A percentile compares a stretch with the other conserved stretches of the same genome.
Evolutionary conservation across 1,140 invertebrate species (phyloP).

Genomic region (Drosophila dunni): DNA sequence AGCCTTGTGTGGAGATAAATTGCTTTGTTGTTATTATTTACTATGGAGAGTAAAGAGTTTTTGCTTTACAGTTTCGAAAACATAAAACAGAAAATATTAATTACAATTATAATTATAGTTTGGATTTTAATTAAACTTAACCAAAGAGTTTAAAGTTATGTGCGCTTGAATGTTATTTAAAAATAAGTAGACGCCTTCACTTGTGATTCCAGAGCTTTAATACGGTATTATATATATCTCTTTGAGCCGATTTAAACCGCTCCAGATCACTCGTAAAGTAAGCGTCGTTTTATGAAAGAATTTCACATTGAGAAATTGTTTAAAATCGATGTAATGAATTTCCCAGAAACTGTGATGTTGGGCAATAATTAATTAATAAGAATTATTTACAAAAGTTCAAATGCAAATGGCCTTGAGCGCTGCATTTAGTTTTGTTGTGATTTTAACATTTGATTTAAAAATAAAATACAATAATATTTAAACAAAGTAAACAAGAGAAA

Average conservation of each 20-base stretch:
- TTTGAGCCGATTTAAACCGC: not conserved
- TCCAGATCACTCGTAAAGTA: slow-evolving; percentile 50
- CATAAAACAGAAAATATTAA: slow-evolving; percentile 44
- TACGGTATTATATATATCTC: not conserved
- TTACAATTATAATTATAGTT: slow-evolving; percentile 42
- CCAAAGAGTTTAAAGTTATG: slow-evolving; percentile 44
- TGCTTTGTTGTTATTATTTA: slow-evolving; percentile 67
- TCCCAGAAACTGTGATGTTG: slow-evolving; percentile 29
- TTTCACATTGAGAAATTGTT: slow-evolving; percentile 43
- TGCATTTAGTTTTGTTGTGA: slow-evolving; percentile 13
- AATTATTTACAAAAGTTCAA: slow-evolving; percentile 64
- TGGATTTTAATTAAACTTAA: slow-evolving; percentile 29
- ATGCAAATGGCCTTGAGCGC: slow-evolving; percentile 57
- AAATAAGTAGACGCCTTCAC: slow-evolving; percentile 42
- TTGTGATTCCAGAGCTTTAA: slow-evolving; percentile 40
- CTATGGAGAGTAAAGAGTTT: slow-evolving; percentile 76
- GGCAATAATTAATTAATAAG: slow-evolving; percentile 29
- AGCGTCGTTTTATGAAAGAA: slow-evolving; percentile 43
- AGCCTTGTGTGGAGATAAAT: slow-evolving; percentile 77
- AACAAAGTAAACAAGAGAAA: slow-evolving; percentile 45
- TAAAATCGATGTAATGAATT: slow-evolving; percentile 28
- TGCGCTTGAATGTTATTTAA: slow-evolving; percentile 51
- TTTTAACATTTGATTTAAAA: not conserved
- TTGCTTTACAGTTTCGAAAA: slow-evolving; percentile 49
- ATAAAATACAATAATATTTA: slow-evolving; percentile 36